Evolutionary conservation across 1,140 invertebrate genomes (phyloP).

Genomic region (Sogatella furcifera): DNA sequence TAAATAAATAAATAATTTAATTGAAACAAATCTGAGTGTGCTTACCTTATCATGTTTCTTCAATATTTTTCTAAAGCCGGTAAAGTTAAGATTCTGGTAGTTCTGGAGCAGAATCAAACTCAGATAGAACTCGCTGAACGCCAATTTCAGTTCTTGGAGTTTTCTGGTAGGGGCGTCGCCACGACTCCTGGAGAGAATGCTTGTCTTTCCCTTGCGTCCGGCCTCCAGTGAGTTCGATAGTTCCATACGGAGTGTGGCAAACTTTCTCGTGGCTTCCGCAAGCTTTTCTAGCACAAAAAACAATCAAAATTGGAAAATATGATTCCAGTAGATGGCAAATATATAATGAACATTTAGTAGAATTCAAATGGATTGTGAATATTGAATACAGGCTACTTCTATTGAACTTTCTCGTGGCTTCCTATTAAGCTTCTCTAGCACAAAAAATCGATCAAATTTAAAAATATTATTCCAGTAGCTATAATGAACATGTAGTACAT

Average conservation of each 20-base stretch:
- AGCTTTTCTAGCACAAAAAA: conserved; percentile 54
- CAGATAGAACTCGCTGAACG: conserved; percentile 87
- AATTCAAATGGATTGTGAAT: no score
- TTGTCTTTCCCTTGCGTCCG: conserved; percentile 32
- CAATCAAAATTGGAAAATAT: conserved; percentile 5
- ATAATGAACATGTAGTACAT: no score
- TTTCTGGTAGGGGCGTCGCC: conserved; percentile 47
- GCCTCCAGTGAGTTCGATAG: conserved; percentile 38
- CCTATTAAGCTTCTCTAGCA: no score
- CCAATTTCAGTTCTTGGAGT: conserved; percentile 77
- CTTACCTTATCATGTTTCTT: conserved; percentile 88
- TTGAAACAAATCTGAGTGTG: background rate
- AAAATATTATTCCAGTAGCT: no score
- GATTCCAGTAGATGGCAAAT: no score
- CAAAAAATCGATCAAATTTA: no score
- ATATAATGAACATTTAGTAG: no score
- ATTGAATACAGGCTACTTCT: no score
- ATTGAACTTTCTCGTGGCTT: no score
- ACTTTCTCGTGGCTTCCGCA: conserved; percentile 75
- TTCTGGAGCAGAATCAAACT: conserved; percentile 67
- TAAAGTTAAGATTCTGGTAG: conserved; percentile 76
- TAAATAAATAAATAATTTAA: no score
- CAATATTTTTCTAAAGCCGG: conserved; percentile 84
- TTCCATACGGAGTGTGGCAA: conserved; percentile 61
- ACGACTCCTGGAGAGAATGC: conserved; percentile 32